Base-by-base conservation (phyloP, 2,113 vertebrate species). In the Pseudorasbora parva region DNA sequence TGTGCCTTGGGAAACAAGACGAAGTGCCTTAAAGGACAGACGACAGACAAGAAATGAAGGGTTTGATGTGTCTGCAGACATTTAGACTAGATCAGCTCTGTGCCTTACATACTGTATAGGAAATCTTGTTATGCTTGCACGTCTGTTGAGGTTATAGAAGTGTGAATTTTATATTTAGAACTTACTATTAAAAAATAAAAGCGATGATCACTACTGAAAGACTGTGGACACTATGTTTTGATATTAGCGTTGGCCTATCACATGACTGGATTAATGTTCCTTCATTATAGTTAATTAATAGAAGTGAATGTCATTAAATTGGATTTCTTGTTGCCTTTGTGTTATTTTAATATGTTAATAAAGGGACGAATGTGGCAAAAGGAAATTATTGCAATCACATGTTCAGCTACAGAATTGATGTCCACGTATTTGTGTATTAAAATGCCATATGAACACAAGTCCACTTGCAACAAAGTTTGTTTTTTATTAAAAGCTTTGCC, bases 91-190 rank as follows among this genome's bases (percentile, higher is more conserved):
- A 33, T 2, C 33, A 33, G 7, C 69, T 47, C 17, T 12, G 75
- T 78, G 75, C 75, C 75, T 78, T 78, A 43, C 15, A 10, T 25
- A 47, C 21, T 74, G 19, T 25, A 73, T 49, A 30, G 25, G 25
- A 5, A 17, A 25, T 51, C 27, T 25, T 51, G 45, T 25, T n/a
- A 8, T 47, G 9, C 25, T 21, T 30, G 47, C 45, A 54, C 51
- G 21, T 68, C 10, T 51, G 17, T 37, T 41, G 51, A 19, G 49
- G 33, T 37, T 41, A 57, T 57, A 6, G 51, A 57, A 33, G 30
- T n/a, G 17, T 37, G 2, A 15, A 41, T 59, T 77, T 41, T 23
- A 41, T 59, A 37, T 15, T n/a, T 59, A n/a, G 33, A 6, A 57
- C 30, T 1, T 2, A 19, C 21, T 33, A 33, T 9, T 19, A 4